Evolutionary conservation across 2,113 vertebrate species (phyloP).

Genomic region (Emydura subglobosa): DNA sequence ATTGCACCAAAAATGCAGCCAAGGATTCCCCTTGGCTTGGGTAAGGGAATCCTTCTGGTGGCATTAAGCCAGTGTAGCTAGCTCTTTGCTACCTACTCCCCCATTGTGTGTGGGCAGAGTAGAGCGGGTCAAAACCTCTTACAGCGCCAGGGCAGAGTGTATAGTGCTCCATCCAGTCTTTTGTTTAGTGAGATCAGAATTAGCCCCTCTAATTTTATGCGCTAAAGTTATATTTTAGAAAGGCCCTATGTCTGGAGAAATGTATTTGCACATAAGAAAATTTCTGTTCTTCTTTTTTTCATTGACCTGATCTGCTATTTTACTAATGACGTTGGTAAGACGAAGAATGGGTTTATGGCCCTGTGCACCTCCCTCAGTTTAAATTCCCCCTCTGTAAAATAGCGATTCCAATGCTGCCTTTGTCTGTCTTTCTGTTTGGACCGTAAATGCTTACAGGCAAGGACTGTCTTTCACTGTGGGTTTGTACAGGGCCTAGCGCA

Average conservation of each 20-base stretch:
- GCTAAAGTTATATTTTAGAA: background rate
- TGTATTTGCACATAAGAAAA: background rate
- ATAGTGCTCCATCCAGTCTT: fast-evolving
- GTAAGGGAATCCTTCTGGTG: background rate
- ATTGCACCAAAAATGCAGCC: background rate
- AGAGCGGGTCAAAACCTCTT: fast-evolving
- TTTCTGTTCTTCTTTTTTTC: background rate
- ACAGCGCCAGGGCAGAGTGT: background rate
- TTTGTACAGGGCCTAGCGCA: fast-evolving
- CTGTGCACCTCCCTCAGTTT: background rate
- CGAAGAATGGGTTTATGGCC: background rate
- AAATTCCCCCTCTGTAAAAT: background rate
- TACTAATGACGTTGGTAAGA: background rate
- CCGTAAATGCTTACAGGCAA: fast-evolving
- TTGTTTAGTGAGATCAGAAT: background rate
- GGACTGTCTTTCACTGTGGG: background rate
- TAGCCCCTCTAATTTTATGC: background rate
- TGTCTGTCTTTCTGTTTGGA: background rate
- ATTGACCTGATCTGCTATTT: background rate
- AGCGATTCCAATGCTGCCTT: too few species aligned
- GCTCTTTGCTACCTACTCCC: background rate
- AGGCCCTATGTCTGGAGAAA: background rate
- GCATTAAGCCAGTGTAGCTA: background rate
- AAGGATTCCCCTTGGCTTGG: background rate
- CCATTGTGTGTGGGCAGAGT: background rate